These are phyloP conservation scores for Hydrolagus affinis DNA, from an alignment of 2,113 vertebrate genomes.

Conservation along the genomic window DNA sequence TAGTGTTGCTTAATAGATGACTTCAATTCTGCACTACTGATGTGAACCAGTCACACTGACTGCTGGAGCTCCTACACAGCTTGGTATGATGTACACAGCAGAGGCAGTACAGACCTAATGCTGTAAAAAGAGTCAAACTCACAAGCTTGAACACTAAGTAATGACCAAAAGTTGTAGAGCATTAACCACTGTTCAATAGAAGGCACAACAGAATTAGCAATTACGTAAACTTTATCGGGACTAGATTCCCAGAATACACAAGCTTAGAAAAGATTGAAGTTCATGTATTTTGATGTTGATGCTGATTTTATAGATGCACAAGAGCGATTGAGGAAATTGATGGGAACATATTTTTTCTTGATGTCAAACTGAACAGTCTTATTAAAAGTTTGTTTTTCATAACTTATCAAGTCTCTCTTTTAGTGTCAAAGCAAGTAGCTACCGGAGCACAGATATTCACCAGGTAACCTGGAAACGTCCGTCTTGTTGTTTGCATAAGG, in stretches of 20 bases:
- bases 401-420: neutral
- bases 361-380: neutral
- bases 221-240: neutral
- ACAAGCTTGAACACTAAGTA: conserved; percentile 15
- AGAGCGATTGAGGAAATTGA: neutral
- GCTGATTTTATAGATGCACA: conserved; percentile 13
- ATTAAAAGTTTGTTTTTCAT: neutral
- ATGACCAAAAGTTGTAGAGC: neutral
- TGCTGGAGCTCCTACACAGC: neutral
- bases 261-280: neutral
- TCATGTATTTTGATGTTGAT: neutral
- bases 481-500: too few relatives aligned
- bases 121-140: neutral
- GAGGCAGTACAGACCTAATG: neutral
- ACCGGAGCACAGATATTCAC: too few relatives aligned
- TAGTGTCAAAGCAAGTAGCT: neutral
- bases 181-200: neutral
- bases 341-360: neutral
- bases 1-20: neutral
- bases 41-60: too few relatives aligned
- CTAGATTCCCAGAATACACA: neutral
- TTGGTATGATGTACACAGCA: neutral
- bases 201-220: neutral
- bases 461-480: too few relatives aligned
- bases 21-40: neutral